These are phyloP conservation scores for Myioborus melanocephalus DNA, from an alignment of 2,797 vertebrate species.

Conservation along the genomic window DNA sequence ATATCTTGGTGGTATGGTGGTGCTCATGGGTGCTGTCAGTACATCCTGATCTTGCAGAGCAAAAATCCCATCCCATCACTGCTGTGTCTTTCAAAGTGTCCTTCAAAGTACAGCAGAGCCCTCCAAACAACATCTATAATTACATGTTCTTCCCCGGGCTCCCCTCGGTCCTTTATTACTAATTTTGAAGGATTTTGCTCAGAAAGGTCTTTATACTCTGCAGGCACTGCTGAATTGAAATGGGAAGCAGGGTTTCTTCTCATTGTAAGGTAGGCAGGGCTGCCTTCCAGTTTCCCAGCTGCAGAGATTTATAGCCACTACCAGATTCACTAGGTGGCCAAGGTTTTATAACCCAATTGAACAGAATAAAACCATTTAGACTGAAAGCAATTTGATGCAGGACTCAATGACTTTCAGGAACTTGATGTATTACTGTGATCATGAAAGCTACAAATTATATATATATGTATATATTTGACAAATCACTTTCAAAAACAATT, in stretches of 20 bases:
- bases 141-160: background rate
- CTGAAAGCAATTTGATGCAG: slow-evolving; percentile 43
- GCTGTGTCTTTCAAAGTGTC: background rate
- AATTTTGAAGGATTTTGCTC: slow-evolving; percentile 53
- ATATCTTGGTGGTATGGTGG: background rate
- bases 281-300: slow-evolving; percentile 64
- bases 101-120: background rate
- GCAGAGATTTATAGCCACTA: slow-evolving; percentile 61
- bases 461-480: background rate
- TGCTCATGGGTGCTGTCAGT: background rate
- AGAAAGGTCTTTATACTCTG: slow-evolving; percentile 49
- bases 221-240: slow-evolving; percentile 52
- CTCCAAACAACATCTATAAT: slow-evolving; percentile 9
- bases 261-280: slow-evolving; percentile 64
- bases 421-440: slow-evolving; percentile 22
- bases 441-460: background rate
- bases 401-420: slow-evolving; percentile 22
- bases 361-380: slow-evolving; percentile 48
- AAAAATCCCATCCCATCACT: background rate
- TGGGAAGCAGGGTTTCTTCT: slow-evolving; percentile 47
- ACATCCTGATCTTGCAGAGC: background rate
- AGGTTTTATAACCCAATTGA: slow-evolving; percentile 59
- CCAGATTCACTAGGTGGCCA: slow-evolving; percentile 62
- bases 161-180: background rate
- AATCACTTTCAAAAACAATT: slow-evolving; percentile 1